These are phyloP conservation scores for Euphonia xanthogaster DNA, from an alignment of 2,797 vertebrate species.

Conservation along the genomic window DNA sequence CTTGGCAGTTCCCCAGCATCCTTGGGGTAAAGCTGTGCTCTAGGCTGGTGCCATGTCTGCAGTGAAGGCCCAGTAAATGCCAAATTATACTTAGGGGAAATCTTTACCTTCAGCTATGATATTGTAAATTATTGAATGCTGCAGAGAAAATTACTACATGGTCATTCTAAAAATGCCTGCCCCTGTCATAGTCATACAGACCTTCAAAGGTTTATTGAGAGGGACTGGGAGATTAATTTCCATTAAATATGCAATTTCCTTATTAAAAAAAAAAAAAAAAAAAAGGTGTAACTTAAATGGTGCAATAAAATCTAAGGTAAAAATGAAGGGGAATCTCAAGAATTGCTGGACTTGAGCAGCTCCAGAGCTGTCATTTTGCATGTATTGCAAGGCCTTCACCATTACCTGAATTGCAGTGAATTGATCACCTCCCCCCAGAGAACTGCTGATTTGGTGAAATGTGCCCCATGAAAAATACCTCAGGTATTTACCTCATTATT, in stretches of 20 bases:
- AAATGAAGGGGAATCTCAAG: background rate
- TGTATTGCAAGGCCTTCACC: background rate
- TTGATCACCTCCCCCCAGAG: background rate
- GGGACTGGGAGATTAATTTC: slow-evolving; percentile 53
- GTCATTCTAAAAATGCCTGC: slow-evolving; percentile 53
- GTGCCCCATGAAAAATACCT: background rate
- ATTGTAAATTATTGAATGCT: slow-evolving; percentile 53
- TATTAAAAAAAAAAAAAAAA: background rate
- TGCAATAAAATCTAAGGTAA: slow-evolving; percentile 19
- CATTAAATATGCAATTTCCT: slow-evolving; percentile 51
- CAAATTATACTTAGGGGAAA: slow-evolving; percentile 68
- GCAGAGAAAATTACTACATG: slow-evolving; percentile 1
- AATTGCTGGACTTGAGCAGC: background rate
- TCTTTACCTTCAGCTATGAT: slow-evolving; percentile 21
- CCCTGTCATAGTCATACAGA: slow-evolving; percentile 22
- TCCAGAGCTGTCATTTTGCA: background rate
- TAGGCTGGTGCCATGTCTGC: slow-evolving; percentile 58
- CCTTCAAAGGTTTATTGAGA: slow-evolving; percentile 53
- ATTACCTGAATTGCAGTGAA: background rate
- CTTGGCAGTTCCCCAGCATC: slow-evolving; percentile 44
- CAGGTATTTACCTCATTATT: background rate
- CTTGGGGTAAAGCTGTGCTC: slow-evolving; percentile 36
- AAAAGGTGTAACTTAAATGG: background rate
- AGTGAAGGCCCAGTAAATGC: slow-evolving; percentile 49
- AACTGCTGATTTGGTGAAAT: background rate